Percentiles rank a stretch among this genome's conserved stretches.
These are phyloP conservation scores for Stenolophus ochropezus DNA, from an alignment of 2,888 invertebrate species.

Conservation along the genomic window DNA sequence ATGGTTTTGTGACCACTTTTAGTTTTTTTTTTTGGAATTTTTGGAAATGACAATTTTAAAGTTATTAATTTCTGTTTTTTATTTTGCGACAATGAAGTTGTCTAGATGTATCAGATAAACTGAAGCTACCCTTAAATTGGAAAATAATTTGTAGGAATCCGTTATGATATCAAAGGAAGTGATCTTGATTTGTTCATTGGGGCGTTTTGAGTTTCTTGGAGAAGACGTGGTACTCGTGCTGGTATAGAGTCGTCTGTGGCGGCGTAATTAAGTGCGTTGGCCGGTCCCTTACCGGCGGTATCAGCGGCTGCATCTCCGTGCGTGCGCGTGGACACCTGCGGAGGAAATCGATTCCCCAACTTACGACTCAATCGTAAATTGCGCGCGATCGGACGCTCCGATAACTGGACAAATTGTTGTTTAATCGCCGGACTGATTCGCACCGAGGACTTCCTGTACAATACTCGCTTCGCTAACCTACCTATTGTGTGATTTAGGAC, in stretches of 20 bases:
- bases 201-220: conserved; percentile 15
- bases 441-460: conserved; percentile 29
- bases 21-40: too few relatives aligned
- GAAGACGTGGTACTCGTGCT: too few relatives aligned
- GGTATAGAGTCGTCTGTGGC: conserved; percentile 24
- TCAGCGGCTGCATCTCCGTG: conserved; percentile 25
- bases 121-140: not conserved
- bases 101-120: not conserved
- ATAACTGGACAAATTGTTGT: conserved; percentile 66
- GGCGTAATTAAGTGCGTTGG: too few relatives aligned
- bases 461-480: conserved; percentile 30
- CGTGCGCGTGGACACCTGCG: conserved; percentile 47
- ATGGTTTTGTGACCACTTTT: too few relatives aligned
- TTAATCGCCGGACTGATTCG: conserved; percentile 62
- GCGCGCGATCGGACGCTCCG: conserved; percentile 63
- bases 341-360: conserved; percentile 61
- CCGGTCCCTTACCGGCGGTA: conserved; percentile 12
- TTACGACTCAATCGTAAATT: conserved; percentile 67
- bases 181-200: not conserved
- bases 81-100: too few relatives aligned
- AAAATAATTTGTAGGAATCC: conserved; percentile 5
- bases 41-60: too few relatives aligned
- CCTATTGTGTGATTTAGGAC: too few relatives aligned
- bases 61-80: too few relatives aligned
- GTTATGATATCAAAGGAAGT: not conserved